Evolutionary conservation across 2,797 vertebrate species (phyloP).

Genomic region (Nannoperca australis): DNA sequence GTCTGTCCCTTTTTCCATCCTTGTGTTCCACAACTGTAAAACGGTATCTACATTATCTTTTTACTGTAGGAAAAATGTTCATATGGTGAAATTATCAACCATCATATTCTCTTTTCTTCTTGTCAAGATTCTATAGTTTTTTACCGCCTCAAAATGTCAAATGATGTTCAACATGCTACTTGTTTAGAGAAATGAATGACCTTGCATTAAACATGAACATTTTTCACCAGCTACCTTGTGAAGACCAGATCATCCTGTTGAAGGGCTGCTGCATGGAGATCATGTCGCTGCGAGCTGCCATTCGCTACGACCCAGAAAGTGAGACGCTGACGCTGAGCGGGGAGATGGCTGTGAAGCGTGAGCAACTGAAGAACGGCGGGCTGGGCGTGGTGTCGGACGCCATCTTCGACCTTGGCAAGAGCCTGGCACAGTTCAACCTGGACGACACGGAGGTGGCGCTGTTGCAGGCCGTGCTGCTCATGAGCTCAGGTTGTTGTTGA

Average conservation of each 20-base stretch:
- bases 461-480: slow-evolving; percentile 93
- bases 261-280: slow-evolving; percentile 98
- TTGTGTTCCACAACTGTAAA: no score
- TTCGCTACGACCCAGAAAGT: slow-evolving; percentile 94
- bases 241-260: slow-evolving; percentile 96
- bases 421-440: slow-evolving; percentile 94
- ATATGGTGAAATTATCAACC: neutral
- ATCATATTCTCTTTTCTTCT: neutral
- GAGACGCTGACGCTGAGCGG: slow-evolving; percentile 95
- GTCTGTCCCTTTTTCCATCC: no score
- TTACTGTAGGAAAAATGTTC: neutral
- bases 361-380: slow-evolving; percentile 95
- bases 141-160: neutral
- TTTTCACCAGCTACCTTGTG: slow-evolving; percentile 90
- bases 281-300: slow-evolving; percentile 94
- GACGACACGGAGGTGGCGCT: slow-evolving; percentile 96
- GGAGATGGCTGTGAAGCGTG: slow-evolving; percentile 93
- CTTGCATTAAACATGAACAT: slow-evolving; percentile 33
- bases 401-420: slow-evolving; percentile 96
- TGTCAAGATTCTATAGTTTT: neutral
- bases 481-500: slow-evolving; percentile 90
- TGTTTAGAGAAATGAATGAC: neutral
- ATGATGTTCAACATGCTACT: neutral
- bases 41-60: neutral
- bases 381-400: slow-evolving; percentile 94